A percentile compares a stretch with the other conserved stretches of the same genome.
Conservation (phyloP, 2,888 invertebrate genomes). For the Bruchidius siliquastri region DNA sequence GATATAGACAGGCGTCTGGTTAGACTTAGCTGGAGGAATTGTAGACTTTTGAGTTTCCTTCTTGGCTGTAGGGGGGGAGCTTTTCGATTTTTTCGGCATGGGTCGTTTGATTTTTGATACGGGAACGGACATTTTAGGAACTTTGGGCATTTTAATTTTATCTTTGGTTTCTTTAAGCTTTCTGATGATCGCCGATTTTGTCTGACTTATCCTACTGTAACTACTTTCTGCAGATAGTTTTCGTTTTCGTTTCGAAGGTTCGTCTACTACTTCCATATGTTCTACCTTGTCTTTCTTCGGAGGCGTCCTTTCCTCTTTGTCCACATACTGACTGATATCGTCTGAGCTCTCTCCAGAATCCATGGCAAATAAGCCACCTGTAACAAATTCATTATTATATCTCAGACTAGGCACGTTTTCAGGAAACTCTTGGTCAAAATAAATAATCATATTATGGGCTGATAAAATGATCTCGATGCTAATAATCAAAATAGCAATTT, state of each 20-base stretch:
- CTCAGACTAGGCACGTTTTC: too few species aligned
- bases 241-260: constrained; percentile 27
- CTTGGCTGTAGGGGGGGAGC: constrained; percentile 31
- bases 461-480: too few species aligned
- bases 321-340: constrained; percentile 45
- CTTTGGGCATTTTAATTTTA: constrained; percentile 38
- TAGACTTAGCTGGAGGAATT: constrained; percentile 17
- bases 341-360: constrained; percentile 44
- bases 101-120: constrained; percentile 31
- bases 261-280: constrained; percentile 6
- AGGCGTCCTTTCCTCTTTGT: constrained; percentile 36
- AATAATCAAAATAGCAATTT: too few species aligned
- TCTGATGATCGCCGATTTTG: constrained; percentile 31
- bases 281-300: constrained; percentile 3
- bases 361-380: constrained; percentile 11
- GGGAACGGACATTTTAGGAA: constrained; percentile 29
- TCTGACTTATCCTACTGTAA: constrained; percentile 32
- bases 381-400: too few species aligned
- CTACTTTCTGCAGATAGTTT: constrained; percentile 35
- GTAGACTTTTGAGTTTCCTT: constrained; percentile 20
- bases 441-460: too few species aligned
- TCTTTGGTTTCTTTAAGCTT: constrained; percentile 38
- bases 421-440: too few species aligned
- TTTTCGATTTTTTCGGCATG: constrained; percentile 26
- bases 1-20: constrained; percentile 38